Percentiles rank a stretch among this genome's conserved stretches.
Evolutionary conservation across 2,888 invertebrate species (phyloP).

Genomic region (Noctua janthe): DNA sequence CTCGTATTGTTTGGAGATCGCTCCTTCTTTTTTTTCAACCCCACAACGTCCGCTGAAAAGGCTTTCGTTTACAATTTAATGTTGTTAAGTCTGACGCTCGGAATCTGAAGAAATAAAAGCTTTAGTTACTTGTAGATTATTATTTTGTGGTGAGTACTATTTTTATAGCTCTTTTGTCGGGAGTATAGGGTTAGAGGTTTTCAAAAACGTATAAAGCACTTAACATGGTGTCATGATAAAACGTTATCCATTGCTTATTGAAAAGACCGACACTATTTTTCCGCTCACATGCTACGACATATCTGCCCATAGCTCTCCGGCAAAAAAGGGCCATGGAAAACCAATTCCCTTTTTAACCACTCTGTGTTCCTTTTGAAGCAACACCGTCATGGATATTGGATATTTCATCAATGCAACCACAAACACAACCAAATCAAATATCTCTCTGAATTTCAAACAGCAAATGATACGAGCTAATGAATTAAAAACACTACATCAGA

Average conservation of each 20-base stretch:
- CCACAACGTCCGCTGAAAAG: slow-evolving; percentile 64
- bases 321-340: slow-evolving; percentile 22
- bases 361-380: slow-evolving; percentile 25
- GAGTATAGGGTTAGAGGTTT: neutral
- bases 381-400: slow-evolving; percentile 45
- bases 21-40: slow-evolving; percentile 65
- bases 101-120: slow-evolving; percentile 21
- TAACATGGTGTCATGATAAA: neutral
- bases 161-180: neutral
- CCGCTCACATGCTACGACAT: neutral
- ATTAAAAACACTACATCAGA: slow-evolving; percentile 77
- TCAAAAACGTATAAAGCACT: neutral
- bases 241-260: neutral
- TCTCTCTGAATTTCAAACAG: slow-evolving; percentile 44
- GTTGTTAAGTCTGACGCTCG: slow-evolving; percentile 56
- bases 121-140: slow-evolving; percentile 30
- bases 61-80: slow-evolving; percentile 69
- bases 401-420: slow-evolving; percentile 45
- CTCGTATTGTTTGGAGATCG: slow-evolving; percentile 71
- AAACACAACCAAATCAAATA: slow-evolving; percentile 34
- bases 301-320: neutral
- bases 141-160: slow-evolving; percentile 3
- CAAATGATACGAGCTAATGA: slow-evolving; percentile 69
- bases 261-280: neutral
- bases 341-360: slow-evolving; percentile 28